Conservation (phyloP, 2,888 invertebrate genomes). For the Volucella zonaria region DNA sequence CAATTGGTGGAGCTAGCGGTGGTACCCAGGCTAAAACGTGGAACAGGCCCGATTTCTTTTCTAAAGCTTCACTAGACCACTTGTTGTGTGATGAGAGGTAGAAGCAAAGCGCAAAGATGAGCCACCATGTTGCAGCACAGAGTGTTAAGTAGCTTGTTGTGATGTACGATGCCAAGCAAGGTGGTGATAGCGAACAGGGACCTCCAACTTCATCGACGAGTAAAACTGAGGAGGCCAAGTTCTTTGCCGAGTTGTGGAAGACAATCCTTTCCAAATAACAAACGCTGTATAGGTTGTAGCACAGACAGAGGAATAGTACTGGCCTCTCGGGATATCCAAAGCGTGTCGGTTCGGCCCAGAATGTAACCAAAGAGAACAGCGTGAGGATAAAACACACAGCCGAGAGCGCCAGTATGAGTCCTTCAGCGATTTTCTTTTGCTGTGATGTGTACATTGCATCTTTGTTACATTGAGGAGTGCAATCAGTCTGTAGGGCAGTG, state of each 20-base stretch:
- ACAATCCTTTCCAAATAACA: conserved; percentile 89
- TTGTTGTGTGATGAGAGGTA: conserved; percentile 94
- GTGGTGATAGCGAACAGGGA: conserved; percentile 83
- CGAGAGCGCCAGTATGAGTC: conserved; percentile 90
- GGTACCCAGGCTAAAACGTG: conserved; percentile 95
- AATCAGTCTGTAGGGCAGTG: conserved; percentile 84
- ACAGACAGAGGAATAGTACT: conserved; percentile 93
- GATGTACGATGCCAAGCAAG: conserved; percentile 90
- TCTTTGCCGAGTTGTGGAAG: conserved; percentile 81
- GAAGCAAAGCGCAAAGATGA: conserved; percentile 94
- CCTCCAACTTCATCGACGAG: conserved; percentile 81
- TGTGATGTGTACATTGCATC: conserved; percentile 87
- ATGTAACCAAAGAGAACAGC: conserved; percentile 92
- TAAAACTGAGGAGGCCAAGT: conserved; percentile 75
- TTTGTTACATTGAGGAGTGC: conserved; percentile 85
- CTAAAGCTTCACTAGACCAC: conserved; percentile 96
- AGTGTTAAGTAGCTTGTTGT: conserved; percentile 90
- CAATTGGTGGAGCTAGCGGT: conserved; percentile 92
- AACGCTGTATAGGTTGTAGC: conserved; percentile 91
- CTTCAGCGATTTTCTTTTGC: conserved; percentile 88
- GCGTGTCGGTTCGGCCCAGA: conserved; percentile 93
- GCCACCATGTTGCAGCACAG: conserved; percentile 93
- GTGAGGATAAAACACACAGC: conserved; percentile 91
- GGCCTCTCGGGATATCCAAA: conserved; percentile 97
- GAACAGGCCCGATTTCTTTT: conserved; percentile 92